phyloP scores from a whole-genome alignment of 2,113 vertebrate genomes.

The Semicossyphus pulcher region DNA sequence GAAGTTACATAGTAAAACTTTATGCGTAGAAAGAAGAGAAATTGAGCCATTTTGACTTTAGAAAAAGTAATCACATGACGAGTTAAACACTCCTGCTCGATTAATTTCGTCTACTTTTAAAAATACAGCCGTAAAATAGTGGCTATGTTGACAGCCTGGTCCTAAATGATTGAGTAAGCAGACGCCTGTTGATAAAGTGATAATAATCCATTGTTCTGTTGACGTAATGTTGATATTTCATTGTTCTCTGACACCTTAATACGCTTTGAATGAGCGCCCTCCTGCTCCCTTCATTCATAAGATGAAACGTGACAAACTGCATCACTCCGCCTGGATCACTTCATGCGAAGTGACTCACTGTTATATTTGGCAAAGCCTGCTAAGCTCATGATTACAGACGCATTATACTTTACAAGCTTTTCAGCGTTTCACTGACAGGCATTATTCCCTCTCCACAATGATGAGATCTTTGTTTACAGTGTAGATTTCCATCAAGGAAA shows the following conservation, averaged over 20 bases:
- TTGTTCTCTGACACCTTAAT: constrained; percentile 45
- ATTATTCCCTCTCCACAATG: constrained; percentile 12
- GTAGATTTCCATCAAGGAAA: constrained; percentile 31
- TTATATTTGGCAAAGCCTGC: constrained; percentile 45
- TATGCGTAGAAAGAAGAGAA: not conserved
- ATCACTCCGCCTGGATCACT: constrained; percentile 45
- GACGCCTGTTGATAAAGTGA: not conserved
- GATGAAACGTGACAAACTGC: constrained; percentile 78
- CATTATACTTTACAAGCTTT: constrained; percentile 26
- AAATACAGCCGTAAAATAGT: not conserved
- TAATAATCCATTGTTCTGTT: constrained; percentile 23
- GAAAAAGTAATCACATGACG: too few relatives aligned
- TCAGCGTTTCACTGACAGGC: constrained; percentile 27
- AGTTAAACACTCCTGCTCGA: not conserved
- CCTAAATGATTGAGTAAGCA: constrained; percentile 8
- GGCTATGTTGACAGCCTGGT: not conserved
- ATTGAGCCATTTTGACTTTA: not conserved
- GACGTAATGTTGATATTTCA: constrained; percentile 10
- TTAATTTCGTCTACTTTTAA: not conserved
- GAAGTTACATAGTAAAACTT: not conserved
- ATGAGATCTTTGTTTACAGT: not conserved
- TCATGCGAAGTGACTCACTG: constrained; percentile 64
- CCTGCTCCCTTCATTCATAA: constrained; percentile 69
- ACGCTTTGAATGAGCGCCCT: constrained; percentile 53
- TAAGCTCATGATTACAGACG: constrained; percentile 65